Evolutionary conservation across 35 echinoderm and acorn worm genomes (phyloP).

Genomic region (Apostichopus parvimensis): DNA sequence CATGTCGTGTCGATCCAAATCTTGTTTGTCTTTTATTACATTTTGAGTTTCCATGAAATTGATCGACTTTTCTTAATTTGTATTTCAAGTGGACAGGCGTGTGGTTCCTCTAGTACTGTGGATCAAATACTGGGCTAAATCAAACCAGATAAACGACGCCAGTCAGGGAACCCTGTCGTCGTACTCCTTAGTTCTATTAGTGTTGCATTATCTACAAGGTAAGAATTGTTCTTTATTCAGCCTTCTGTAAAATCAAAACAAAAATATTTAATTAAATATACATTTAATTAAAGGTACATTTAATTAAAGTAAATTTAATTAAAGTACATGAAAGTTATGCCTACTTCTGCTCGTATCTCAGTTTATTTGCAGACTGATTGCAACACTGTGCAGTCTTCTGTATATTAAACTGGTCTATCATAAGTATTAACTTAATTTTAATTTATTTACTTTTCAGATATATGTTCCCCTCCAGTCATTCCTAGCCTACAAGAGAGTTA

Average conservation of each 20-base stretch:
- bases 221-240: not conserved
- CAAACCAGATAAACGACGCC: slow-evolving; percentile 84
- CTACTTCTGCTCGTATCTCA: too few species aligned
- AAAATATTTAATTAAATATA: too few species aligned
- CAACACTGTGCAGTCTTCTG: too few species aligned
- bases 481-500: slow-evolving; percentile 61
- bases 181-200: slow-evolving; percentile 82
- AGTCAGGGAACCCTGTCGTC: slow-evolving; percentile 90
- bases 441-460: slow-evolving; percentile 46
- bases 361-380: too few species aligned
- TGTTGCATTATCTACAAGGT: slow-evolving; percentile 92
- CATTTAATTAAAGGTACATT: too few species aligned
- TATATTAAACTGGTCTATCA: too few species aligned
- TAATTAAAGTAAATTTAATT: too few species aligned
- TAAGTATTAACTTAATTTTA: not conserved
- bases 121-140: slow-evolving; percentile 88
- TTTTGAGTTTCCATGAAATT: too few species aligned
- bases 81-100: slow-evolving; percentile 78
- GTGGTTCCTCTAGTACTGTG: slow-evolving; percentile 79
- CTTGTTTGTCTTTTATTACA: too few species aligned
- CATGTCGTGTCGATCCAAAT: too few species aligned
- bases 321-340: too few species aligned
- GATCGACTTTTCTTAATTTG: not conserved
- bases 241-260: too few species aligned
- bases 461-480: slow-evolving; percentile 67